Base-by-base conservation (phyloP, 2,113 vertebrate species). In the Nansenia antarctica region DNA sequence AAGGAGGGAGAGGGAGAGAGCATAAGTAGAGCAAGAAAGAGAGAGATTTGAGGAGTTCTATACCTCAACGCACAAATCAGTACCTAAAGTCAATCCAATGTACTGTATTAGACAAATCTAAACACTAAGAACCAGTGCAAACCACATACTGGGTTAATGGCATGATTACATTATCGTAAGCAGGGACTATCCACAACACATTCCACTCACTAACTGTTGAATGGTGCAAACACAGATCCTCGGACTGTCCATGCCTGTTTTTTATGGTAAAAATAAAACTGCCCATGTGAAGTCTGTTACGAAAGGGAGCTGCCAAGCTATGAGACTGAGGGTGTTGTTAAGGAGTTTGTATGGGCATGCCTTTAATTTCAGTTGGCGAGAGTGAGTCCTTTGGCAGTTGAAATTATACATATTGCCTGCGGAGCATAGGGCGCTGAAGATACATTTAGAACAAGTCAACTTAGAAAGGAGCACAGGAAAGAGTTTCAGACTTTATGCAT, bases 321-420 rank as follows among this genome's bases (percentile, higher is more conserved):
- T n/a, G n/a, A n/a, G 18, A 62, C 59, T 45, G 65, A 49, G 42
- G 42, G 53, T 65, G 65, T 29, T 70, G 52, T 76, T 70, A 27
- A n/a, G 52, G 24, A 34, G n/a, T 39, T 34, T 47, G 52, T 27
- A 66, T 30, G n/a, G 53, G 29, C 14, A 47, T 57, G 65, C 22
- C 55, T 70, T 76, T 65, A 65, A 66, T 70, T 58, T 58, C 27
- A 31, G 14, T 15, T 70, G 65, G 62, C 7, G 22, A 52, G 42
- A 52, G 35, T 34, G 35, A 54, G 22, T 11, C 31, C 29, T 53
- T n/a, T 30, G 24, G 37, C 26, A 52, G 58, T 62, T 52, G 26
- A 61, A 72, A 77, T 72, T 53, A 77, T 62, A 77, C 35, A 71
- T 58, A 49, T 34, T 5, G 35, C 32, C 35, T 14, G 31, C 20